Evolutionary conservation across 2,888 invertebrate species (phyloP).

Genomic region (Hydropsyche betteni): DNA sequence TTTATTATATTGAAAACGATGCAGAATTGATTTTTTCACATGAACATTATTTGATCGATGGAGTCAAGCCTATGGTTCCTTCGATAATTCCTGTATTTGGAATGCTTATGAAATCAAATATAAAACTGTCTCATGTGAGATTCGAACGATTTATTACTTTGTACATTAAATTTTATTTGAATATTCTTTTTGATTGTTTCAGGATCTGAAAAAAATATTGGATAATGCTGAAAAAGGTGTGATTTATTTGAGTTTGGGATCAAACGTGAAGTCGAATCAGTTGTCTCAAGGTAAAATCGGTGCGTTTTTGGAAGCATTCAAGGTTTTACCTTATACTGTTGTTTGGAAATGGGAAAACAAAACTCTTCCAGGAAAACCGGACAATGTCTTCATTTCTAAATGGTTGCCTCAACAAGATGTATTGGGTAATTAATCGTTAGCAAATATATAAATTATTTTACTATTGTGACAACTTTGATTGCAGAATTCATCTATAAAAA

Average conservation of each 20-base stretch:
- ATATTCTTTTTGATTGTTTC: background rate
- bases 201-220: background rate
- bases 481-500: no score
- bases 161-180: background rate
- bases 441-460: background rate
- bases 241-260: conserved; percentile 65
- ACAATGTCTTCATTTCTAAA: conserved; percentile 60
- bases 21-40: conserved; percentile 62
- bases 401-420: conserved; percentile 70
- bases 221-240: conserved; percentile 59
- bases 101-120: conserved; percentile 60
- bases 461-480: no score
- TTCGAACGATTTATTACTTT: background rate
- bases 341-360: conserved; percentile 65
- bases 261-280: conserved; percentile 61
- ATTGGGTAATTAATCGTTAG: conserved; percentile 58
- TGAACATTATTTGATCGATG: conserved; percentile 59
- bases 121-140: conserved; percentile 58
- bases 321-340: conserved; percentile 62
- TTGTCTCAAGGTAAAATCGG: conserved; percentile 59
- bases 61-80: conserved; percentile 60
- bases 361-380: conserved; percentile 59
- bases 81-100: conserved; percentile 59
- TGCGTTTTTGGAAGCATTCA: conserved; percentile 61
- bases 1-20: conserved; percentile 61